A percentile compares a stretch with the other conserved stretches of the same genome.
Conservation (phyloP, 1,140 invertebrate species). For the Pteromalus puparum region DNA sequence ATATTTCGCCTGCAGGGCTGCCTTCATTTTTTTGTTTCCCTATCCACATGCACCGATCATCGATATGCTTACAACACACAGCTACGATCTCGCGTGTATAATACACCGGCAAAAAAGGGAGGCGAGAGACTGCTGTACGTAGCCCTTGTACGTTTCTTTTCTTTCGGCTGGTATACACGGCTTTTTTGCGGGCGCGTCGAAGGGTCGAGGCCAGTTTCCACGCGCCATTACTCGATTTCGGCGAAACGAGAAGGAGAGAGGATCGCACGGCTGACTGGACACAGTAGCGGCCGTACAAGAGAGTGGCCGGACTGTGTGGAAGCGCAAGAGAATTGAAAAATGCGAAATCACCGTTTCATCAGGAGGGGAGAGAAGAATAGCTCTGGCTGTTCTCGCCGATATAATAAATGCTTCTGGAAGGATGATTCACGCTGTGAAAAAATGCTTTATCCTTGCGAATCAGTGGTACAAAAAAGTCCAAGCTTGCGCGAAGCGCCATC, state of each 20-base stretch:
- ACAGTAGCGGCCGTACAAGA: neutral
- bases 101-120: neutral
- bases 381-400: neutral
- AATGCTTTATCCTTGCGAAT: neutral
- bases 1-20: constrained; percentile 55
- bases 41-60: neutral
- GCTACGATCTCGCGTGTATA: neutral
- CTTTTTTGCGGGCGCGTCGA: neutral
- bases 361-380: constrained; percentile 11
- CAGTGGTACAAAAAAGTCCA: neutral
- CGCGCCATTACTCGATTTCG: constrained; percentile 45
- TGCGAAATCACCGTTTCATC: constrained; percentile 10
- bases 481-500: neutral
- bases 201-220: neutral
- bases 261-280: neutral
- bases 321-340: constrained; percentile 30
- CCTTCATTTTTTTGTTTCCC: neutral
- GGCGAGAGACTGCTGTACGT: neutral
- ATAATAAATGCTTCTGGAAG: constrained; percentile 6
- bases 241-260: neutral
- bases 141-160: neutral
- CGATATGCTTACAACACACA: neutral
- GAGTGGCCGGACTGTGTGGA: neutral
- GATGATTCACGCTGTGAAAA: neutral
- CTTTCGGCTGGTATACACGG: neutral